These are phyloP conservation scores for Bombycilla garrulus DNA, from an alignment of 2,113 vertebrate species.

Conservation along the genomic window DNA sequence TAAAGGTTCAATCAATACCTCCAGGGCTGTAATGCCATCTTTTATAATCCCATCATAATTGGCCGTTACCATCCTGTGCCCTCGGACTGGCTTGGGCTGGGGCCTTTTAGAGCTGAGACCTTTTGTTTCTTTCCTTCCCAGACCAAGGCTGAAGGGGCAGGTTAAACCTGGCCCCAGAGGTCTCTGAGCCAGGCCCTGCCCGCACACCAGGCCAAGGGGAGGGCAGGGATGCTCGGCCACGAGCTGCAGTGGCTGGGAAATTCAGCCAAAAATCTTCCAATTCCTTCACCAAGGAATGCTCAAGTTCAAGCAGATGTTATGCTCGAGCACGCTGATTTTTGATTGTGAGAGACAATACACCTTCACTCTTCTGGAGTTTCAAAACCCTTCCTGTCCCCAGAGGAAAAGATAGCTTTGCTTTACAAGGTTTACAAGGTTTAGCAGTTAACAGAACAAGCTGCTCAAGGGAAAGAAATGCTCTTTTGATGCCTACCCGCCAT, in stretches of 20 bases:
- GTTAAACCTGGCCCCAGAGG: background rate
- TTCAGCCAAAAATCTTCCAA: background rate
- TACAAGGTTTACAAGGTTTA: background rate
- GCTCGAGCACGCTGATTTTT: background rate
- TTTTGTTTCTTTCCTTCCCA: conserved; percentile 8
- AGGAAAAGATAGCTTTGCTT: background rate
- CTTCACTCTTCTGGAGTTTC: background rate
- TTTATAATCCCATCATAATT: conserved; percentile 83
- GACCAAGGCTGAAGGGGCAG: background rate
- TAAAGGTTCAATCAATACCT: conserved; percentile 81
- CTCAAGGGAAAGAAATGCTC: background rate
- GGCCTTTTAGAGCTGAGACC: background rate
- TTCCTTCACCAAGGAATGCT: background rate
- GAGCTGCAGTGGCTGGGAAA: background rate
- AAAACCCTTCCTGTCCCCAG: background rate
- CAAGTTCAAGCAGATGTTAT: background rate
- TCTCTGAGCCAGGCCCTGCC: background rate
- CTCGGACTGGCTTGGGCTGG: conserved; percentile 40
- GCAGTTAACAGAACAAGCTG: background rate
- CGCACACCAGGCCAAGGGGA: background rate
- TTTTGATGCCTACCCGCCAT: background rate
- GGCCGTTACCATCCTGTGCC: conserved; percentile 70
- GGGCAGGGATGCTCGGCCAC: background rate
- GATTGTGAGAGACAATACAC: background rate
- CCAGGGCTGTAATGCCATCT: conserved; percentile 76